These are phyloP conservation scores for Hirtodrosophila trivittata DNA, from an alignment of 2,888 invertebrate species.

Conservation along the genomic window DNA sequence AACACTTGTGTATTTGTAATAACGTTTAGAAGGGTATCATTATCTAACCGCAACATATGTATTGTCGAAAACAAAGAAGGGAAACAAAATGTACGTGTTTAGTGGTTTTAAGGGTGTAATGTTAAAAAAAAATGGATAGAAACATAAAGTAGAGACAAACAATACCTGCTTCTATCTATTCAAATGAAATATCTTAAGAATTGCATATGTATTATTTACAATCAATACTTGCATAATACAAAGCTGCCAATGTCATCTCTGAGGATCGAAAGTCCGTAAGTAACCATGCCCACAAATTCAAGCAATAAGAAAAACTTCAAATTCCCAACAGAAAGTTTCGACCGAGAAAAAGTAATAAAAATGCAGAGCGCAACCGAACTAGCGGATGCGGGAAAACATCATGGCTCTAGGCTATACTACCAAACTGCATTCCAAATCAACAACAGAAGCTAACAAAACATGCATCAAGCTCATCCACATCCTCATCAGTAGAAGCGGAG, in stretches of 20 bases:
- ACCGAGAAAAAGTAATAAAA: conserved; percentile 67
- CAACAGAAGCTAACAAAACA: conserved; percentile 80
- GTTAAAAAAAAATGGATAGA: too few relatives aligned
- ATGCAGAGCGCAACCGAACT: conserved; percentile 54
- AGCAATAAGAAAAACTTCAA: conserved; percentile 3
- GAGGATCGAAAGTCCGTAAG: not conserved
- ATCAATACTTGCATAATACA: not conserved
- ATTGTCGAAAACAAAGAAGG: not conserved
- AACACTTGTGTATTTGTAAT: too few relatives aligned
- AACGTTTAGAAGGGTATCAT: too few relatives aligned
- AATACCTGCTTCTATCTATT: too few relatives aligned
- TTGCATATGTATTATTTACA: too few relatives aligned
- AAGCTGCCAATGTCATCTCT: not conserved
- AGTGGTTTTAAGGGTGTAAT: too few relatives aligned
- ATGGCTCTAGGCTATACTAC: conserved; percentile 60
- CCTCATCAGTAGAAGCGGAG: conserved; percentile 56
- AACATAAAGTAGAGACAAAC: too few relatives aligned
- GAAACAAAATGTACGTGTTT: too few relatives aligned
- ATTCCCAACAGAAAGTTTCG: conserved; percentile 32
- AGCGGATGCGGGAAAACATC: conserved; percentile 57
- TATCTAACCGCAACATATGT: not conserved
- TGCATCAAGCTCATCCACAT: conserved; percentile 76
- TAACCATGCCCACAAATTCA: not conserved
- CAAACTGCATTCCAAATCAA: conserved; percentile 77
- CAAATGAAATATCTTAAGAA: too few relatives aligned